A percentile compares a stretch with the other conserved stretches of the same genome.
phyloP scores from a whole-genome alignment of 2,113 vertebrate genomes.

The Desmodus rotundus region DNA sequence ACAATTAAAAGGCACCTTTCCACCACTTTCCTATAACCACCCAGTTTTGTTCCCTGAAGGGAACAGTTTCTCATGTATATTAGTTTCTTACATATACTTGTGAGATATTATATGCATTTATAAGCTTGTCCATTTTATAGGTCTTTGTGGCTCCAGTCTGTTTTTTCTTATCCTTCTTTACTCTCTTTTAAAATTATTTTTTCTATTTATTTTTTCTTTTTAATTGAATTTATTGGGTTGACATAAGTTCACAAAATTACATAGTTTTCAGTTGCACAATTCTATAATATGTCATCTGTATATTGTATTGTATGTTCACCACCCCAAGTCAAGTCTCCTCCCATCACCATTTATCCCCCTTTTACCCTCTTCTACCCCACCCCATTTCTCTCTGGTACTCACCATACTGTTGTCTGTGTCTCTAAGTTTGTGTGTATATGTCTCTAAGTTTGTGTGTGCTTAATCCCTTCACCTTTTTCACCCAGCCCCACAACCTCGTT shows the following conservation, averaged over 20 bases:
- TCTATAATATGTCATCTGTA: too few species aligned
- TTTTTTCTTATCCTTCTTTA: background rate
- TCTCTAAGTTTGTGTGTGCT: too few species aligned
- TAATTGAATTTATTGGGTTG: too few species aligned
- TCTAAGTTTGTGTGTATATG: too few species aligned
- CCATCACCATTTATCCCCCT: too few species aligned
- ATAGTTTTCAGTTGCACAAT: too few species aligned
- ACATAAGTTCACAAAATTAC: too few species aligned
- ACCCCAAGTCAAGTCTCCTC: too few species aligned
- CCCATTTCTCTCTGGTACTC: background rate
- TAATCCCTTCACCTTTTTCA: too few species aligned
- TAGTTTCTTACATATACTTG: background rate
- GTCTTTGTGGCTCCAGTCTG: background rate
- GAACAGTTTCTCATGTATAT: background rate
- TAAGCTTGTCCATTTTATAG: background rate
- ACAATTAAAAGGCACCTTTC: background rate
- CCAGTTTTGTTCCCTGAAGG: background rate
- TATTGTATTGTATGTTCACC: too few species aligned
- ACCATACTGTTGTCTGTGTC: background rate
- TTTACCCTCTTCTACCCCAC: background rate
- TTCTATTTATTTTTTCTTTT: background rate
- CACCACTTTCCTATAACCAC: background rate
- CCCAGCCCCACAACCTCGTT: background rate
- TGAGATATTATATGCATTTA: background rate
- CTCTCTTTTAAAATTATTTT: background rate